Conservation (phyloP, 2,888 invertebrate species). For the Linnaemya vulpina region DNA sequence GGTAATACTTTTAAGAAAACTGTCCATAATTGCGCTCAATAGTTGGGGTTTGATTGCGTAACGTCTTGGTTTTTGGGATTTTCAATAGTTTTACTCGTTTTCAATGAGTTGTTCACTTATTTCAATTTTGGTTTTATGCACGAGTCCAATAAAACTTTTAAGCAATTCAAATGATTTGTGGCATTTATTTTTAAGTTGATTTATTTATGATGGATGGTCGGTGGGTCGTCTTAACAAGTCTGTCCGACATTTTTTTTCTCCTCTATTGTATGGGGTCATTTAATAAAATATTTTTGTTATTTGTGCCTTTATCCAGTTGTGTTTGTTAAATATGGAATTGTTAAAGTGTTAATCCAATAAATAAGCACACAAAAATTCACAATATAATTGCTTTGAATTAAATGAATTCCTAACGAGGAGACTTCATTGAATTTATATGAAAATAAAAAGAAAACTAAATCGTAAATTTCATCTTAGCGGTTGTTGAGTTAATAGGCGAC, state of each 20-base stretch:
- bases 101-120: not conserved
- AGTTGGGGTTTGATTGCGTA: not conserved
- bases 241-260: too few species aligned
- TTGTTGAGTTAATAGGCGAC: conserved; percentile 19
- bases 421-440: conserved; percentile 6
- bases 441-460: conserved; percentile 14
- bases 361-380: not conserved
- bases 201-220: conserved; percentile 17
- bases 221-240: not conserved
- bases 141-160: not conserved
- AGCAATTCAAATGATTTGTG: conserved; percentile 12
- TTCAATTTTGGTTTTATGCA: not conserved
- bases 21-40: conserved; percentile 15
- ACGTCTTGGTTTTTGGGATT: not conserved
- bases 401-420: conserved; percentile 21
- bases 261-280: not conserved
- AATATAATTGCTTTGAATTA: conserved; percentile 1
- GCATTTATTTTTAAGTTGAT: conserved; percentile 21
- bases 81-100: conserved; percentile 14
- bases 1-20: conserved; percentile 12
- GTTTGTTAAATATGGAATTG: conserved; percentile 10
- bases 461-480: conserved; percentile 18
- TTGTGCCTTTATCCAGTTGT: not conserved
- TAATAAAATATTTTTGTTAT: conserved; percentile 10
- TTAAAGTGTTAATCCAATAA: conserved; percentile 28